Evolutionary conservation across 1,140 invertebrate species (phyloP).

Genomic region (Meloidogyne hapla): DNA sequence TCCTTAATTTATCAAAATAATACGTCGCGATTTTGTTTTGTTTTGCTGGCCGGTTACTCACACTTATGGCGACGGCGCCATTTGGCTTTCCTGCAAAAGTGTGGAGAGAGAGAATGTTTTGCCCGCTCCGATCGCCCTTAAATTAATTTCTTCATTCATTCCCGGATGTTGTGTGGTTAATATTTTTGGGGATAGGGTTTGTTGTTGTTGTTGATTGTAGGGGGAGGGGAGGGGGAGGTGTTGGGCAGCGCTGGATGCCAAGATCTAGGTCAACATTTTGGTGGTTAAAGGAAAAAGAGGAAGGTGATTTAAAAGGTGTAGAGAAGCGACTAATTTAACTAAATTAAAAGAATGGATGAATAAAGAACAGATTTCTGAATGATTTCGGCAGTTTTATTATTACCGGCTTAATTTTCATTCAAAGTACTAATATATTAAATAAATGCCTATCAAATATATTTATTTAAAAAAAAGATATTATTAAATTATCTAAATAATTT

Average conservation of each 20-base stretch:
- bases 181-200: background rate
- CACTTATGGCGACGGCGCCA: background rate
- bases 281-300: background rate
- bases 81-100: background rate
- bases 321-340: background rate
- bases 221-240: background rate
- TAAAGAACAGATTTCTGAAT: background rate
- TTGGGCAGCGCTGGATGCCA: background rate
- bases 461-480: too few species aligned
- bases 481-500: too few species aligned
- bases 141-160: background rate
- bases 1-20: constrained; percentile 1
- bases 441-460: background rate
- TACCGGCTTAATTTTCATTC: background rate
- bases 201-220: background rate
- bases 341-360: background rate
- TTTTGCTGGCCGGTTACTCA: background rate
- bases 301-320: background rate
- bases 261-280: constrained; percentile 5
- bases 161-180: background rate
- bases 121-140: background rate
- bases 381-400: background rate
- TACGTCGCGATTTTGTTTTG: background rate
- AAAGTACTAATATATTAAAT: background rate
- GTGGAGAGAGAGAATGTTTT: background rate